Conservation (phyloP, 2,888 invertebrate species). For the Hydriomena furcata region DNA sequence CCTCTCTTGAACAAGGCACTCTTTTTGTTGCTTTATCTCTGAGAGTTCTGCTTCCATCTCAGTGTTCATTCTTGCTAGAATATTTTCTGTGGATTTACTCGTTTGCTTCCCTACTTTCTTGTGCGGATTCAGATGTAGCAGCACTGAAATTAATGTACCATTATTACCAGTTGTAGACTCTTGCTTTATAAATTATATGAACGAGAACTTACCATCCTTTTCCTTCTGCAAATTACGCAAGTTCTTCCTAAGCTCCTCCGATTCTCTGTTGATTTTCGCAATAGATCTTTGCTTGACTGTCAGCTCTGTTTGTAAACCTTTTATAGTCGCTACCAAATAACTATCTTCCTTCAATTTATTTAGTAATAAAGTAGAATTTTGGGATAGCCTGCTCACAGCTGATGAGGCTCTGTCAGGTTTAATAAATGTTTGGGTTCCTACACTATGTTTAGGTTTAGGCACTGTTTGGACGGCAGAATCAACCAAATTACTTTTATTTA, state of each 20-base stretch:
- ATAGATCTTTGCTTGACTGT: conserved; percentile 89
- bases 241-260: conserved; percentile 90
- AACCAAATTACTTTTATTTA: conserved; percentile 62
- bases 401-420: conserved; percentile 69
- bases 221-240: conserved; percentile 90
- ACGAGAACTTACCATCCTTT: conserved; percentile 81
- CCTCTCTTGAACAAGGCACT: conserved; percentile 76
- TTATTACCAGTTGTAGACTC: background rate
- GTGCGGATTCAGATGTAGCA: conserved; percentile 68
- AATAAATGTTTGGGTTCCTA: conserved; percentile 64
- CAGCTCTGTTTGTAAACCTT: conserved; percentile 89
- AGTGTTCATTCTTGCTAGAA: conserved; percentile 62
- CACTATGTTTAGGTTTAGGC: conserved; percentile 51
- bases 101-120: conserved; percentile 58
- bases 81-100: conserved; percentile 70
- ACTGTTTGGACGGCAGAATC: conserved; percentile 78
- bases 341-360: conserved; percentile 87
- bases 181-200: too few species aligned
- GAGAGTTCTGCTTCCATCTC: conserved; percentile 73
- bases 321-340: conserved; percentile 90
- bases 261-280: conserved; percentile 88
- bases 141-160: conserved; percentile 50
- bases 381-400: conserved; percentile 79
- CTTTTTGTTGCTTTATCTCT: conserved; percentile 74
- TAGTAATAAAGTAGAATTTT: conserved; percentile 78